Evolutionary conservation across 2,797 vertebrate genomes (phyloP).

Genomic region (Gymnocypris eckloni): DNA sequence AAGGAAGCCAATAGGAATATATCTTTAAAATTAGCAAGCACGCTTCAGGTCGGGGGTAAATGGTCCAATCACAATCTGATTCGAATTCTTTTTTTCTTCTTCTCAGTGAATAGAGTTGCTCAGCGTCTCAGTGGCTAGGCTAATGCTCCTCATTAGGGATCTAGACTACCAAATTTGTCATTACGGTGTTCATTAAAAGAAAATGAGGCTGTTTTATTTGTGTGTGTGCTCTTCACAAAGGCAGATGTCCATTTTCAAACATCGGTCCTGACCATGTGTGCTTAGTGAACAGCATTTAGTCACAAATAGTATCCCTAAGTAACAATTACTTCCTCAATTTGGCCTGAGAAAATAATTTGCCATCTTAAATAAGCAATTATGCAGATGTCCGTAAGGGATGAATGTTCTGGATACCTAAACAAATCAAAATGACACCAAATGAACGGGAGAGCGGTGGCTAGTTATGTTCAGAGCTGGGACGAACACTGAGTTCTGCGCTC

Average conservation of each 20-base stretch:
- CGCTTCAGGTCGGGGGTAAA: constrained; percentile 53
- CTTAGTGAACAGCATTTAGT: constrained; percentile 27
- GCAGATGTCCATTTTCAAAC: neutral
- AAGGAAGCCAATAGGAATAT: constrained; percentile 46
- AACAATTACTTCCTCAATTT: constrained; percentile 51
- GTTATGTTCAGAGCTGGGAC: constrained; percentile 20
- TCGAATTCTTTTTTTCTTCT: constrained; percentile 33
- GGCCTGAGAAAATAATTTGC: constrained; percentile 9
- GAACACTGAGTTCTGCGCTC: neutral
- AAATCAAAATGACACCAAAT: constrained; percentile 37
- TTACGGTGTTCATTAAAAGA: constrained; percentile 18
- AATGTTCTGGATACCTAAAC: constrained; percentile 19
- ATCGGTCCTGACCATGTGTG: neutral
- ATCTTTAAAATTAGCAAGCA: constrained; percentile 49
- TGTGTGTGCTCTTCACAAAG: constrained; percentile 6
- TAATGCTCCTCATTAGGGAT: constrained; percentile 44
- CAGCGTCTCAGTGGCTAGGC: constrained; percentile 6
- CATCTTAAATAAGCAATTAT: constrained; percentile 37
- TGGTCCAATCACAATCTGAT: constrained; percentile 41
- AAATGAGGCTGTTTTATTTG: constrained; percentile 16
- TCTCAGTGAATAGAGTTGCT: neutral
- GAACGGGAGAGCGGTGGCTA: constrained; percentile 17
- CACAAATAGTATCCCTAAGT: constrained; percentile 40
- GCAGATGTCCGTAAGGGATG: constrained; percentile 18
- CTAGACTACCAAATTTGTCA: constrained; percentile 24